phyloP scores from a whole-genome alignment of 2,113 vertebrate species.

The Danio rerio region DNA sequence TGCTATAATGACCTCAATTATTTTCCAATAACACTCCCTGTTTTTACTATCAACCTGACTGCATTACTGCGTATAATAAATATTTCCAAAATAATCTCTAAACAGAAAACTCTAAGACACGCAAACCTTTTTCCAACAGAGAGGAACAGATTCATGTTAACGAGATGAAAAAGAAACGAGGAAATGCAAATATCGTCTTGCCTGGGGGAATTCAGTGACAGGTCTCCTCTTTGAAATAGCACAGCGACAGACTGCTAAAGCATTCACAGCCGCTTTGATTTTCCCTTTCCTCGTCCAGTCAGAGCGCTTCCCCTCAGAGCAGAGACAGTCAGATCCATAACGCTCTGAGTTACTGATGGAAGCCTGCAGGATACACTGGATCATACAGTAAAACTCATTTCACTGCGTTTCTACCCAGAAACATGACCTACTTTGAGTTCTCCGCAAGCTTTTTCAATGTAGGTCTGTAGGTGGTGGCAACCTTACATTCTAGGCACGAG shows the following conservation, averaged over 20 bases:
- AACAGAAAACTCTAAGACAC: conserved; percentile 6
- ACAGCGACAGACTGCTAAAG: conserved; percentile 41
- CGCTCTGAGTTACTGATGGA: conserved; percentile 34
- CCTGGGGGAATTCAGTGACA: conserved; percentile 44
- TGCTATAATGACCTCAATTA: background rate
- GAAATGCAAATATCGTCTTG: conserved; percentile 35
- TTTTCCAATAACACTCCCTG: background rate
- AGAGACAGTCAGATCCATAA: conserved; percentile 20
- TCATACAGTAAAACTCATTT: conserved; percentile 45
- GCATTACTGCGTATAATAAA: background rate
- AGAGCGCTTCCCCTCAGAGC: conserved; percentile 25
- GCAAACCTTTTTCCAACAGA: conserved; percentile 19
- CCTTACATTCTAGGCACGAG: conserved; percentile 19
- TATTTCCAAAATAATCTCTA: background rate
- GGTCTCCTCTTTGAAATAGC: conserved; percentile 52
- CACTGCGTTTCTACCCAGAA: conserved; percentile 37
- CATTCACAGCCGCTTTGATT: conserved; percentile 53
- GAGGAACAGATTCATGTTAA: conserved; percentile 24
- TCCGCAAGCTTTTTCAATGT: background rate
- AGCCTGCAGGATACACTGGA: conserved; percentile 39
- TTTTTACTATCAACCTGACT: background rate
- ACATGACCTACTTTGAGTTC: conserved; percentile 58
- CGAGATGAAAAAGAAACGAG: conserved; percentile 19
- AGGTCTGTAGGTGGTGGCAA: conserved; percentile 50
- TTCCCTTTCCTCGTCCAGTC: conserved; percentile 34